A percentile compares a stretch with the other conserved stretches of the same genome.
These are phyloP conservation scores for Ploceus nigricollis DNA, from an alignment of 2,113 vertebrate genomes.

Conservation along the genomic window DNA sequence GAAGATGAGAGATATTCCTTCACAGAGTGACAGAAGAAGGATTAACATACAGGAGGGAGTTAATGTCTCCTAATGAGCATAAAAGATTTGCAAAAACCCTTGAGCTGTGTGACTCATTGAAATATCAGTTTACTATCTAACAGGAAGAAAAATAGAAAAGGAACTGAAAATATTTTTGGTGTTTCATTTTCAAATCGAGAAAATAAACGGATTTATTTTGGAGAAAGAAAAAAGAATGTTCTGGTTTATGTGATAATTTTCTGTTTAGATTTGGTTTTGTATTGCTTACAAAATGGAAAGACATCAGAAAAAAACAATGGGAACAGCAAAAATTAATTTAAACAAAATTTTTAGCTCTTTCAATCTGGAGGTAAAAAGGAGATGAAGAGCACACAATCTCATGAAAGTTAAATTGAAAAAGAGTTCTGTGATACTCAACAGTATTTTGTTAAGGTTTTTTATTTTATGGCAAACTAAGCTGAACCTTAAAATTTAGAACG, in stretches of 20 bases:
- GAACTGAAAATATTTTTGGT: background rate
- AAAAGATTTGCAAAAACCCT: background rate
- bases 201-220: background rate
- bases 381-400: background rate
- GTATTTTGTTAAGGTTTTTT: background rate
- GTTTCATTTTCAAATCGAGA: background rate
- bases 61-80: background rate
- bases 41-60: background rate
- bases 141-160: background rate
- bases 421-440: background rate
- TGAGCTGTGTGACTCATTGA: background rate
- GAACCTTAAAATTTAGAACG: background rate
- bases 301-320: background rate
- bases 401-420: background rate
- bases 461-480: background rate
- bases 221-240: background rate
- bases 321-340: background rate
- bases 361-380: background rate
- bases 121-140: background rate
- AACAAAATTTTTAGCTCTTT: background rate
- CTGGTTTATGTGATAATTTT: background rate
- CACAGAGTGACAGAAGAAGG: background rate
- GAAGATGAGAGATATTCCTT: background rate
- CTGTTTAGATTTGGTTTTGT: background rate
- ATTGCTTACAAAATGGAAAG: background rate